Percentiles rank a stretch among this genome's conserved stretches.
Evolutionary conservation across 2,888 invertebrate species (phyloP).

Genomic region (Nomada fucata): DNA sequence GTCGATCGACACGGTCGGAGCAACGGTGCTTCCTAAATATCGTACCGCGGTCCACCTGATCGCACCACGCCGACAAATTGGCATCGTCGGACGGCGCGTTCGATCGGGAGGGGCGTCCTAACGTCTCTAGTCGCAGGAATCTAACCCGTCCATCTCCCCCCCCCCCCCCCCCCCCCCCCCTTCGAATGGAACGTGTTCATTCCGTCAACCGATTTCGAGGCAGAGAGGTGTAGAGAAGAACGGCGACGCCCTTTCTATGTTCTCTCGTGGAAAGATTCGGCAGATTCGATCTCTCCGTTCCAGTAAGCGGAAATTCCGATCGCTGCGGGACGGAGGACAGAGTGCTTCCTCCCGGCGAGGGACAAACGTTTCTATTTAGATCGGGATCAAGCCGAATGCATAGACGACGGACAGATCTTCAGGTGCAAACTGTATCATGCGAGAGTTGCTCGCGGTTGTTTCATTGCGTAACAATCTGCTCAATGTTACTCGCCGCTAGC

Average conservation of each 20-base stretch:
- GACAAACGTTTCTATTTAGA: not conserved
- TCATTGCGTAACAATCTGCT: slow-evolving; percentile 45
- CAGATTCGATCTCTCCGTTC: not conserved
- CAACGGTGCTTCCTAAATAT: slow-evolving; percentile 17
- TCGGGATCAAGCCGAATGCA: not conserved
- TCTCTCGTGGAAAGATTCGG: not conserved
- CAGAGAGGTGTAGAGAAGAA: not conserved
- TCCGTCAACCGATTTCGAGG: slow-evolving; percentile 19
- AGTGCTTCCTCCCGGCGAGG: not conserved
- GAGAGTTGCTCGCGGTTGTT: slow-evolving; percentile 22
- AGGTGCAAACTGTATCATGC: slow-evolving; percentile 26
- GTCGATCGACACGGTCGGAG: slow-evolving; percentile 21
- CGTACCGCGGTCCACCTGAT: not conserved
- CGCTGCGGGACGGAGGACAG: not conserved
- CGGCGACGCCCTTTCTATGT: not conserved
- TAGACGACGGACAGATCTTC: not conserved
- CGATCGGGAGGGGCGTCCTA: slow-evolving; percentile 3
- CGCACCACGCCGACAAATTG: slow-evolving; percentile 9
- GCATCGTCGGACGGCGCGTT: not conserved
- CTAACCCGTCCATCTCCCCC: not conserved
- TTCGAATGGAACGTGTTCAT: not conserved
- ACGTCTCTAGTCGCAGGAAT: not conserved
- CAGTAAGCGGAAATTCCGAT: not conserved
- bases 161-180: too few species aligned
- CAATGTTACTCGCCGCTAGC: slow-evolving; percentile 31